Evolutionary conservation across 1,140 invertebrate species (phyloP), one percentile per base, ranked within the genome.

Genomic region (Thalassaphorura encarpata): DNA sequence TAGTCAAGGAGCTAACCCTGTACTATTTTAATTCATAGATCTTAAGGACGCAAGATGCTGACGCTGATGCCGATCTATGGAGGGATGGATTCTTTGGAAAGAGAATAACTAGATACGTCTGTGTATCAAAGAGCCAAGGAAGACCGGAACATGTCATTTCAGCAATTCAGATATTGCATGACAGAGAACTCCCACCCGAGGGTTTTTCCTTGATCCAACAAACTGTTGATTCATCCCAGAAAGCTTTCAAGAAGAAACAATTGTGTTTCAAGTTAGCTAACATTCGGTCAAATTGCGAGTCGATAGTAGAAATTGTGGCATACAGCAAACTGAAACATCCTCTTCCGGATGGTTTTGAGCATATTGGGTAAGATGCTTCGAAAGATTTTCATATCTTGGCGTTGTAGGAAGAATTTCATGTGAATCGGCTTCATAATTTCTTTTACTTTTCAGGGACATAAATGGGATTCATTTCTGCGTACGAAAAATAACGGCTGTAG

Each of bases 61-160:
- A 70, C 33, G 68, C 71, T 45, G 75, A 76, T 61, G 74, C 75
- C 26, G 67, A 69, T 62, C 61, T 76, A 15, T 76, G 74, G 72
- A 72, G 72, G 60, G 74, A 76, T 68, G 70, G 74, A 5, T 68
- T 75, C 41, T 76, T 74, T 66, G 67, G 68, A 16, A 60, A 69
- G 41, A 63, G 70, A 41, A 68, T 73, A 6, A 73, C 69, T 33
- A 58, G 75, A 19, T 76, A 75, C 57, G 52, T 76, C n/a, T 76
- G 75, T 68, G 64, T 74, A 24, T 69, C 67, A n/a, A 71, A 70
- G 56, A 67, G 62, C 21, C 68, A 69, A 56, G 70, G 69, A n/a
- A 58, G 72, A 61, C 67, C 66, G 29, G 66, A 70, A 21, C 70
- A 73, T 67, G 69, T 75, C 11, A 61, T 75, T 26, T 68, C 72